These are phyloP conservation scores for Paraplagusia blochii DNA, from an alignment of 2,113 vertebrate species.

Conservation along the genomic window DNA sequence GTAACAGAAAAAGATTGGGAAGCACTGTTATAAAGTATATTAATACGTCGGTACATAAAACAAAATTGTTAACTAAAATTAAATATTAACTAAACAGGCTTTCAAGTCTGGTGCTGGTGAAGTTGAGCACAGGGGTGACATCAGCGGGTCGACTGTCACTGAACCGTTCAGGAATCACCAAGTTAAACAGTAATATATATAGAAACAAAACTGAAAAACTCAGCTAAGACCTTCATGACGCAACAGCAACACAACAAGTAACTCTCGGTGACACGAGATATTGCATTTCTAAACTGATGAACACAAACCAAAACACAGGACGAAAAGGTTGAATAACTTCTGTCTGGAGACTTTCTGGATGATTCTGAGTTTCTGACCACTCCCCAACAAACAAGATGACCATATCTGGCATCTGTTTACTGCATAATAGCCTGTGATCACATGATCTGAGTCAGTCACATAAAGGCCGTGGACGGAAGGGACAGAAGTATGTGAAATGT, in stretches of 20 bases:
- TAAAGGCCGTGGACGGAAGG: conserved; percentile 16
- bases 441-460: conserved; percentile 10
- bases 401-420: conserved; percentile 20
- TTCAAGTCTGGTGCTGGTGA: too few species aligned
- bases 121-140: conserved; percentile 6
- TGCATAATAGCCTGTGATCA: conserved; percentile 11
- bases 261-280: conserved; percentile 23
- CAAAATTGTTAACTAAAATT: too few species aligned
- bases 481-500: conserved; percentile 4
- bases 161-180: not conserved
- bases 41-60: too few species aligned
- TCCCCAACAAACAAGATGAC: conserved; percentile 19
- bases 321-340: conserved; percentile 9
- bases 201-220: not conserved
- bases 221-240: too few species aligned
- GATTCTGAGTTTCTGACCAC: not conserved
- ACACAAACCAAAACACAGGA: conserved; percentile 9
- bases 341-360: not conserved
- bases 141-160: conserved; percentile 11
- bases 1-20: too few species aligned
- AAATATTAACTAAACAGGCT: too few species aligned
- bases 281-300: conserved; percentile 1
- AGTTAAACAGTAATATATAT: conserved; percentile 5
- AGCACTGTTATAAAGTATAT: too few species aligned
- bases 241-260: conserved; percentile 11